A percentile compares a stretch with the other conserved stretches of the same genome.
These are phyloP conservation scores for Sinocyclocheilus rhinocerous DNA, from an alignment of 2,113 vertebrate genomes.

Conservation along the genomic window DNA sequence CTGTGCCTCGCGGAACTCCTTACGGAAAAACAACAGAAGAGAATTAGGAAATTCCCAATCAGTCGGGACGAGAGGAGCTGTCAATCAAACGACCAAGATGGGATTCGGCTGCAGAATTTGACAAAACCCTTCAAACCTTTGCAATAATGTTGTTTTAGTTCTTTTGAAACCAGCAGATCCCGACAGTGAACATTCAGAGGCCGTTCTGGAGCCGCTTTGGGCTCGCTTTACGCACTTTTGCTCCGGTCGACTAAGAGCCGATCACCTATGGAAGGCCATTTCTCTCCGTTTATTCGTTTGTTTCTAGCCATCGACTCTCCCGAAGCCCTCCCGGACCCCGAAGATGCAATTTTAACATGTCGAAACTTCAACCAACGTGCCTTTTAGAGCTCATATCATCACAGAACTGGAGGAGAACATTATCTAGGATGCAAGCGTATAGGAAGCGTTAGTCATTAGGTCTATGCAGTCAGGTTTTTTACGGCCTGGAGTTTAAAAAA, in stretches of 20 bases:
- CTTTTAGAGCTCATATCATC: constrained; percentile 98
- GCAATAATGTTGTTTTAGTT: constrained; percentile 74
- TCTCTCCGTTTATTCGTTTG: background rate
- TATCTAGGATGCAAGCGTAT: constrained; percentile 83
- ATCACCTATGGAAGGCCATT: background rate
- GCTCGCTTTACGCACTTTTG: background rate
- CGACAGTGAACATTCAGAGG: background rate
- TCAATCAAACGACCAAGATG: constrained; percentile 47
- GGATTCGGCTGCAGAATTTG: constrained; percentile 75
- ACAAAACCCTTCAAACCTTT: constrained; percentile 75
- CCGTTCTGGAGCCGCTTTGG: too few relatives aligned
- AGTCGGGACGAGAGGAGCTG: constrained; percentile 59
- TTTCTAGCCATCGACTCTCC: constrained; percentile 50
- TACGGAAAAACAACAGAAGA: constrained; percentile 73
- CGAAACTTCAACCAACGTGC: constrained; percentile 95
- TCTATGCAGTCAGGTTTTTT: constrained; percentile 86
- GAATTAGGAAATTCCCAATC: constrained; percentile 73
- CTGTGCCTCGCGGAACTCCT: constrained; percentile 94
- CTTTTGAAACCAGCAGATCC: constrained; percentile 68
- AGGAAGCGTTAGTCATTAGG: constrained; percentile 81
- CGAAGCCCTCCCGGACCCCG: constrained; percentile 67
- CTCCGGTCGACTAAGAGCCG: too few relatives aligned
- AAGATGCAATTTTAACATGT: constrained; percentile 93
- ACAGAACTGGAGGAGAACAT: constrained; percentile 86
- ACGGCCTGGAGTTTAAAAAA: constrained; percentile 83